Conservation (phyloP, 37 sponge, comb jelly and placozoan genomes). For the Geodia barretti region DNA sequence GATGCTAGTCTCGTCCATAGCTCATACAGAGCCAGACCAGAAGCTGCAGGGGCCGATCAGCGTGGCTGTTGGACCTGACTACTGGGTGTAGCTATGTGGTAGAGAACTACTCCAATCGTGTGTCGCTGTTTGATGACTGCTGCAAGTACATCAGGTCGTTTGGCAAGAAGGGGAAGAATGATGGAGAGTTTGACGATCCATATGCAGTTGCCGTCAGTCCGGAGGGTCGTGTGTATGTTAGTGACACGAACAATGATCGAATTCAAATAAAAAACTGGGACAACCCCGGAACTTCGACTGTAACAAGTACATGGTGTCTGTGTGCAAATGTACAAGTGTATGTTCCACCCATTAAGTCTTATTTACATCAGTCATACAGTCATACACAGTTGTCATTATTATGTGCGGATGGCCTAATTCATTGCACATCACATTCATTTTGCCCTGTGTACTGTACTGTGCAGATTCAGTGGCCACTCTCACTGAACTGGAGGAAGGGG, state of each 20-base stretch:
- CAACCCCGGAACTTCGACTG: too few species aligned
- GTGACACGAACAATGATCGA: constrained; percentile 20
- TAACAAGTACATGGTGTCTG: too few species aligned
- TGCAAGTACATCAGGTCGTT: constrained; percentile 28
- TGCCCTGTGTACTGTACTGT: too few species aligned
- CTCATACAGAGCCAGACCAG: constrained; percentile 24
- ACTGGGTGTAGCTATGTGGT: constrained; percentile 25
- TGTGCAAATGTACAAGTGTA: too few species aligned
- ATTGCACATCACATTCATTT: too few species aligned
- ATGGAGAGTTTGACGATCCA: constrained; percentile 21
- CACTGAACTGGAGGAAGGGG: too few species aligned
- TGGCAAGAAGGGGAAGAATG: constrained; percentile 25
- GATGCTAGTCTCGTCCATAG: constrained; percentile 1
- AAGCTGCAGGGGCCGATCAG: constrained; percentile 6
- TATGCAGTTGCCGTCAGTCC: constrained; percentile 4
- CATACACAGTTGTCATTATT: too few species aligned
- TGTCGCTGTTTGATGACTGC: constrained; percentile 36
- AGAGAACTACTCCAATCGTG: background rate
- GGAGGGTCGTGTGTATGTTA: constrained; percentile 19
- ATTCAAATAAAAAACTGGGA: too few species aligned
- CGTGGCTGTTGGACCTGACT: constrained; percentile 24
- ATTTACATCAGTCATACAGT: too few species aligned
- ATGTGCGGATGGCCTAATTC: too few species aligned
- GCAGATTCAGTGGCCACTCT: too few species aligned
- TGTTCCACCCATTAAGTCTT: too few species aligned